Base-by-base conservation (phyloP, 2,113 vertebrate genomes). In the Lichenostomus cassidix region DNA sequence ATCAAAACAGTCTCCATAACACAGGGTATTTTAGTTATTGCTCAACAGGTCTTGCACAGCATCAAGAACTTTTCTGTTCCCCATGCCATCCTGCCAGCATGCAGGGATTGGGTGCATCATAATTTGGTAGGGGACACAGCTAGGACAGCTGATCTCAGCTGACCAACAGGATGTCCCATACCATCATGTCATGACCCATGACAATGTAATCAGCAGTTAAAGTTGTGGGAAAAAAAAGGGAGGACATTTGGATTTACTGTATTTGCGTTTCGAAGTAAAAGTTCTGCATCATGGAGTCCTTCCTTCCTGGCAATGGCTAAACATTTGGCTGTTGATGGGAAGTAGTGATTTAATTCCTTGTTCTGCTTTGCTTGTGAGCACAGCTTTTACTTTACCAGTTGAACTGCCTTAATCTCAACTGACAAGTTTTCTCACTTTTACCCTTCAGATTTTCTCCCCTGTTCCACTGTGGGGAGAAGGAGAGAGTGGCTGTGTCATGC, bases 31-130 rank as follows among this genome's bases (percentile, higher is more conserved):
- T 76, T 27, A 22, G 16, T 29, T 69, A 21, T 35, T 49, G 41
- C n/a, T 86, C 24, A 73, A 15, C 8, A 39, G 12, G 35, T 9
- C 23, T 83, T 73, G 23, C 11, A 19, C 8, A 29, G 21, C 10
- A 47, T 44, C 12, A 20, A 31, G 12, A 9, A 19, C 12, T 50
- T 92, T 90, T 50, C 35, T 80, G 8, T 46, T 90, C 70, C 24
- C 82, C 24, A 11, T 0, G 0, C 9, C 9, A 2, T 62, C 24
- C 39, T 68, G 39, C 17, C 41, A 37, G 28, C 0, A 1, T 22
- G 29, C n/a, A 50, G 31, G 20, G 23, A 47, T 13, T 20, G 7
- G 2, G 1, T 55, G 5, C 18, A 11, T 55, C 25, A 8, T 80
- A 18, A 42, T 62, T 12, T 56, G 29, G 5, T 35, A 49, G 15